Base-by-base conservation (phyloP, 2,888 invertebrate species). In the Philaethria dido region DNA sequence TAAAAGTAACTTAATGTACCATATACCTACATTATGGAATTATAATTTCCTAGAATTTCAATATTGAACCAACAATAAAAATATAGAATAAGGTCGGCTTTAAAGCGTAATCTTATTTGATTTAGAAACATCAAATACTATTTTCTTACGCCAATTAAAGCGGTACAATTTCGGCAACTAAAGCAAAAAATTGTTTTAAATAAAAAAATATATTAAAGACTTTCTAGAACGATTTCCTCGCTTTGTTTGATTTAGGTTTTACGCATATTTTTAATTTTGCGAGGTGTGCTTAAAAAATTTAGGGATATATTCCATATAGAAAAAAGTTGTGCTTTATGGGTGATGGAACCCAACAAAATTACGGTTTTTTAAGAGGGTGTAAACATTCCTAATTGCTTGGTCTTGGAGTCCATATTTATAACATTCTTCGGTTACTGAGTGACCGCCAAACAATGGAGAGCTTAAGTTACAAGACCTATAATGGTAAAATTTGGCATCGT, bases 91-190 rank as follows among this genome's bases (percentile, higher is more conserved):
- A 57, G 57, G 22, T 57, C 22, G 16, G 4, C 1, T 52, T 11
- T 16, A 29, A 47, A 60, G 44, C 29, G 44, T 47, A 60, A 25
- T 33, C 45, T 60, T 47, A 47, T 60, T 29, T 45, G 14, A 33
- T 45, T 47, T 20, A 20, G 57, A 57, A 57, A 57, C 29, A 25
- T 60, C 45, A 8, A 59, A 20, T 18, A 18, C 20, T 45, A 20
- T 13, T 45, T 60, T 52, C 3, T 29, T 47, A 33, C 45, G 44
- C 29, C 20, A 47, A 60, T 60, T 45, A 47, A 47, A 13, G 18
- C 25, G 11, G 18, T 16, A 33, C 14, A 1, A 33, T 60, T 60
- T 60, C 25, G 29, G 60, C 29, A 60, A 45, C 29, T 6, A 20
- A 20, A 9, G 29, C 45, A 45, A 60, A 47, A 29, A 60, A 39